Conservation (phyloP, 1,140 invertebrate species). For the Drosophila melanica region DNA sequence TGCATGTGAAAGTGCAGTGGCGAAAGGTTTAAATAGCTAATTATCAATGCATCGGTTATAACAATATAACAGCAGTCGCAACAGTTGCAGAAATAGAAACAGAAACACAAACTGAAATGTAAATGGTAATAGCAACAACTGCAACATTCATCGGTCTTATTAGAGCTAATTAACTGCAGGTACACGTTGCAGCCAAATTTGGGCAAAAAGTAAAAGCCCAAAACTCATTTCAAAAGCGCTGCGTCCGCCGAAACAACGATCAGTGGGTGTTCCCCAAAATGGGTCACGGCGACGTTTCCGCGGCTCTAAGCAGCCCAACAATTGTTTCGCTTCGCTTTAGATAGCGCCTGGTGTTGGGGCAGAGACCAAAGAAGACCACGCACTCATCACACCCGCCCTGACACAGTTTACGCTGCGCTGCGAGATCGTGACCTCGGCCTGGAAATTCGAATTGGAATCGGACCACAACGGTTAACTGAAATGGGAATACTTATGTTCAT, state of each 20-base stretch:
- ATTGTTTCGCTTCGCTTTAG: slow-evolving; percentile 22
- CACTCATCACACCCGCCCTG: slow-evolving; percentile 71
- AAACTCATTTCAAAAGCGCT: slow-evolving; percentile 53
- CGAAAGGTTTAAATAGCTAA: slow-evolving; percentile 64
- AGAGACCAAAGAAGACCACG: slow-evolving; percentile 38
- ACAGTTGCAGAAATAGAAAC: background rate
- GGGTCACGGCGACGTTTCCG: slow-evolving; percentile 56
- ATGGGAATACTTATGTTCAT: slow-evolving; percentile 21
- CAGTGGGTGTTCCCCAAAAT: slow-evolving; percentile 72
- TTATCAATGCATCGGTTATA: slow-evolving; percentile 57
- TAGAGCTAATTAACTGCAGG: slow-evolving; percentile 54
- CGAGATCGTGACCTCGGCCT: slow-evolving; percentile 64
- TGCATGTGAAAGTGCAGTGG: slow-evolving; percentile 72
- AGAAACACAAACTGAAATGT: slow-evolving; percentile 19
- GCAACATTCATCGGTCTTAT: slow-evolving; percentile 23
- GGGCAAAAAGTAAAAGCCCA: slow-evolving; percentile 31
- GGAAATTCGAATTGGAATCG: slow-evolving; percentile 31
- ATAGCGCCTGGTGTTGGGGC: background rate
- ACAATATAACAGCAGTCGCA: slow-evolving; percentile 20
- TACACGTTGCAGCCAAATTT: slow-evolving; percentile 38
- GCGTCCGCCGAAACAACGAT: slow-evolving; percentile 49
- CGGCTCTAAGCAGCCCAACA: slow-evolving; percentile 30
- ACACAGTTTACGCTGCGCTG: slow-evolving; percentile 57
- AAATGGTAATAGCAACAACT: slow-evolving; percentile 41
- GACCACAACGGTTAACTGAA: slow-evolving; percentile 48